phyloP scores from a whole-genome alignment of 1,140 invertebrate genomes.

The Pectinophora gossypiella region DNA sequence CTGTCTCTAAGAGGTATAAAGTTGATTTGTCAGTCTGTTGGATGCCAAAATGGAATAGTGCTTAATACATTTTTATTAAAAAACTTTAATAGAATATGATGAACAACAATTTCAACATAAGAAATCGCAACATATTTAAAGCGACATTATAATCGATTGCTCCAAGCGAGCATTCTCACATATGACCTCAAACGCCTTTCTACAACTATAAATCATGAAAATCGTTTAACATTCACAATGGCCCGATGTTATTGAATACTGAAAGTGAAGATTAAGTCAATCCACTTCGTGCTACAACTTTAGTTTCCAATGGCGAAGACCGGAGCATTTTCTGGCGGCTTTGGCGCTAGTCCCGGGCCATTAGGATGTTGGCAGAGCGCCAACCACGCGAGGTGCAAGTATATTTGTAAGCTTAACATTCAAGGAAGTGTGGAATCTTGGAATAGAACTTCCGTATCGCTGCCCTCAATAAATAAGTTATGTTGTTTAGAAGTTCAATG shows the following conservation, averaged over 20 bases:
- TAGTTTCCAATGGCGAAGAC: constrained; percentile 60
- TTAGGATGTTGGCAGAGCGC: constrained; percentile 65
- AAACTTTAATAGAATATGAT: no score
- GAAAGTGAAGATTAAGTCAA: constrained; percentile 40
- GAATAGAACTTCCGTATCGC: constrained; percentile 43
- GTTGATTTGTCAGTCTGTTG: no score
- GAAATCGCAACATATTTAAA: no score
- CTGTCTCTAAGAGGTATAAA: no score
- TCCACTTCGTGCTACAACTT: constrained; percentile 51
- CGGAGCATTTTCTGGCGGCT: constrained; percentile 61
- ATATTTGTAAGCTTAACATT: constrained; percentile 70
- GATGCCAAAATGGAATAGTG: no score
- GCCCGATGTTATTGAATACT: neutral
- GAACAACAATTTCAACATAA: no score
- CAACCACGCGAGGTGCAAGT: constrained; percentile 53
- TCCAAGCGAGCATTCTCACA: no score
- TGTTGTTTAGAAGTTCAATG: neutral
- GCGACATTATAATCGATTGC: no score
- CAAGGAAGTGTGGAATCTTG: constrained; percentile 67
- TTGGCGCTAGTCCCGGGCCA: constrained; percentile 57
- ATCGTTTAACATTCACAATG: no score
- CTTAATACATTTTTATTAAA: no score
- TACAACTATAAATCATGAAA: no score
- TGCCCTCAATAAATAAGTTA: neutral
- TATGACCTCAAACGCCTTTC: no score